Evolutionary conservation across 2,888 invertebrate genomes (phyloP).

Genomic region (Sericinus montela): DNA sequence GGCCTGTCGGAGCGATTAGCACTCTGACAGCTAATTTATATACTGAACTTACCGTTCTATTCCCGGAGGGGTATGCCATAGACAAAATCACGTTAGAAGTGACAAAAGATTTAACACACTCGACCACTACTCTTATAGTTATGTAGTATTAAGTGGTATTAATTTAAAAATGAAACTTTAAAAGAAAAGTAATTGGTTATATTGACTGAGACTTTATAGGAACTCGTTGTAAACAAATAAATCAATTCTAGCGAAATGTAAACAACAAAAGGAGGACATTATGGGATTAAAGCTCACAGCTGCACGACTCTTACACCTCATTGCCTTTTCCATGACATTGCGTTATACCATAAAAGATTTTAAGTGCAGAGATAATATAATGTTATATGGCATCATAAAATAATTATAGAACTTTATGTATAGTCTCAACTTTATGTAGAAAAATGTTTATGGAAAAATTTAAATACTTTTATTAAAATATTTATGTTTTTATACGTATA

Average conservation of each 20-base stretch:
- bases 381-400: conserved; percentile 12
- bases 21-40: conserved; percentile 77
- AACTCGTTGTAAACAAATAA: not conserved
- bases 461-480: too few relatives aligned
- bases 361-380: conserved; percentile 55
- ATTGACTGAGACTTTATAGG: too few relatives aligned
- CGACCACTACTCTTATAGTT: too few relatives aligned
- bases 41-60: conserved; percentile 76
- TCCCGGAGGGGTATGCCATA: conserved; percentile 51
- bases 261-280: conserved; percentile 54
- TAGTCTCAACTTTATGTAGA: too few relatives aligned
- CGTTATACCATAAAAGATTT: conserved; percentile 66
- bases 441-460: too few relatives aligned
- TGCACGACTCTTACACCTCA: conserved; percentile 65
- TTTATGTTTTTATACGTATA: too few relatives aligned
- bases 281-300: conserved; percentile 56
- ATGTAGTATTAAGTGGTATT: too few relatives aligned
- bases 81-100: conserved; percentile 42
- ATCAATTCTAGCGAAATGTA: conserved; percentile 24
- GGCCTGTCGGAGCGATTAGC: conserved; percentile 77
- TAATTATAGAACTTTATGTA: too few relatives aligned
- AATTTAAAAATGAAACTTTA: too few relatives aligned
- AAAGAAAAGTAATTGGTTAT: too few relatives aligned
- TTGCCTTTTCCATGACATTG: conserved; percentile 75
- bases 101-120: conserved; percentile 29